Percentiles rank a stretch among this genome's conserved stretches.
Evolutionary conservation across 2,888 invertebrate genomes (phyloP).

Genomic region (Gandaritis pyraliata): DNA sequence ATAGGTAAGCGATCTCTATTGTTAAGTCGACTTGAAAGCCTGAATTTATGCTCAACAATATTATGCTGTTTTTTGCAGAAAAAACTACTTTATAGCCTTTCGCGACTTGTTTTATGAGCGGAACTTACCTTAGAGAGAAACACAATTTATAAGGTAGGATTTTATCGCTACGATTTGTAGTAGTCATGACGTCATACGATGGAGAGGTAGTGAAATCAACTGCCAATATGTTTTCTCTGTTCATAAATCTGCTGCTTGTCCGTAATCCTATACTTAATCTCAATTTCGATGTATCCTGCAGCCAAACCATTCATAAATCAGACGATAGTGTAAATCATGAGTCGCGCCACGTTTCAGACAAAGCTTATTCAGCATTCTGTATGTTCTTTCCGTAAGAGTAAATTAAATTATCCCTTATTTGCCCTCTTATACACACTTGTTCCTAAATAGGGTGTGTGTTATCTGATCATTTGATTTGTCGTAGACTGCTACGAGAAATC

Average conservation of each 20-base stretch:
- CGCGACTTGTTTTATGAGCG: slow-evolving; percentile 1
- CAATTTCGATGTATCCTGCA: slow-evolving; percentile 5
- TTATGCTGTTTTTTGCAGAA: not conserved
- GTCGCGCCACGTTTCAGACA: slow-evolving; percentile 11
- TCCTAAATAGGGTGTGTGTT: not conserved
- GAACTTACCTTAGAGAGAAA: not conserved
- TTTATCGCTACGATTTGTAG: slow-evolving; percentile 5
- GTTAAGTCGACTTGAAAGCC: not conserved
- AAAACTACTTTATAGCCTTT: slow-evolving; percentile 3
- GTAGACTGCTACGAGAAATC: slow-evolving; percentile 9
- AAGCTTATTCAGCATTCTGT: slow-evolving; percentile 20
- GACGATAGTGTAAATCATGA: slow-evolving; percentile 12
- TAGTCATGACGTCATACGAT: not conserved
- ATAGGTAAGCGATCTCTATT: not conserved
- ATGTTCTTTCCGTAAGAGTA: slow-evolving; percentile 8
- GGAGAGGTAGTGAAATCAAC: not conserved
- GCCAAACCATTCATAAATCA: slow-evolving; percentile 13
- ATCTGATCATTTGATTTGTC: slow-evolving; percentile 7
- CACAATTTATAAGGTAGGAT: not conserved
- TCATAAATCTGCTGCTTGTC: not conserved
- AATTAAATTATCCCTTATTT: slow-evolving; percentile 28
- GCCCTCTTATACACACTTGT: slow-evolving; percentile 1
- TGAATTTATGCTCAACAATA: slow-evolving; percentile 1
- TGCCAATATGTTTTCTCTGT: not conserved
- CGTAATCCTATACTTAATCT: not conserved